Base-by-base conservation (phyloP, 23 tunicate genomes). In the Halocynthia roretzi region DNA sequence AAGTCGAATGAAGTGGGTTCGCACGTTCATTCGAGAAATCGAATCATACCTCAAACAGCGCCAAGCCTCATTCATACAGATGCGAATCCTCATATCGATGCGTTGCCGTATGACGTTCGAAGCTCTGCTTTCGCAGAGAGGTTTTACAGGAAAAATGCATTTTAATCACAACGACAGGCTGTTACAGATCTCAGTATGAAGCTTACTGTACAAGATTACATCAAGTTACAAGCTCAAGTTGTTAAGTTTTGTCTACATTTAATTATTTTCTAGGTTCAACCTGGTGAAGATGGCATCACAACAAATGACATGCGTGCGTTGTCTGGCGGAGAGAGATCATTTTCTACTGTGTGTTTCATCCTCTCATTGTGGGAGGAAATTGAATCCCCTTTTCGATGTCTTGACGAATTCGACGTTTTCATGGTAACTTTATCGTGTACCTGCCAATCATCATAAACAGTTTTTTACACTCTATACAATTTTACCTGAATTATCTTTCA, bases 401-500 rank as follows among this genome's bases (percentile, higher is more conserved):
- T 91, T 8, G 97, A 91, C 71, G 97, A 91, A 77, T 91, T 92
- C 83, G 98, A 92, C 52, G 98, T 92, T 17, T 92, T 85, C 67
- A 92, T 92, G 98, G 44, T 31, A 31, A 31, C 44, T 31, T 31
- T 31, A 31, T 31, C 44, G 44, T 4, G 44, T 31, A 31, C 44
- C 44, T 31, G 44, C 4, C 44, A 1, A 31, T 31, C 2, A 31
- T 31, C 44, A 1, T 31, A 2, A 31, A 31, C 44, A 31, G 44
- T 31, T 31, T 31, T 31, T 31, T 31, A 31, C 44, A 31, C 44
- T 31, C 44, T 4, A 31, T n/a, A n/a, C n/a, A 31, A 1, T 31
- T 31, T 31, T 31, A 31, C 44, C 44, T 31, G 44, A 31, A 31
- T 31, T 31, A 31, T 31, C 44, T 31, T 31, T 31, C 44, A 31